Base-by-base conservation (phyloP, 2,797 vertebrate species). In the Agapornis canus region DNA sequence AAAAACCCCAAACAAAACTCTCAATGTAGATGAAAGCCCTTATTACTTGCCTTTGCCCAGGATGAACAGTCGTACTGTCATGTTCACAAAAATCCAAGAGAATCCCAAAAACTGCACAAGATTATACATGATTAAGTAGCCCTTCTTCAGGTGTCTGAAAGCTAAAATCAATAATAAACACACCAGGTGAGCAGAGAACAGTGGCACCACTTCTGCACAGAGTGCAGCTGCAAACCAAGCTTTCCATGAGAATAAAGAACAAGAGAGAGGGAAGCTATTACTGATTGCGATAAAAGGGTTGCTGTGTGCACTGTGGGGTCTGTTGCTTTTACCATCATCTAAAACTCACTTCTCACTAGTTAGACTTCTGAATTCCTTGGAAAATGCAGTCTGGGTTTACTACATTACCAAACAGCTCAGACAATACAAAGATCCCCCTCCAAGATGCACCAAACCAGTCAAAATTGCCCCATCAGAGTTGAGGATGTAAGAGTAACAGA, bases 41-140 rank as follows among this genome's bases (percentile, higher is more conserved):
- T 20, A 15, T 82, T 80, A 94, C 98, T 98, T 96, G 98, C 99
- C 99, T 99, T 98, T 98, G 60, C 99, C 98, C 37, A 99, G 98
- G 87, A 99, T 99, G 83, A 99, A 98, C 60, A 99, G 98, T 20
- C 99, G 98, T 71, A 99, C 98, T 4, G 99, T 99, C 99, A 99
- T 98, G 97, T 99, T 99, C 94, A 99, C 97, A 92, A 99, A 99
- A 95, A 99, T 98, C 99, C 99, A 99, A 14, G 99, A 99, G 97
- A 99, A 99, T 54, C 99, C 99, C 92, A 99, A 97, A 93, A 99
- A 99, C 97, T 99, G 99, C 21, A 99, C 99, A 25, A 99, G 97
- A 89, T 99, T 99, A 80, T 99, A 99, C 93, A 98, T 97, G 81
- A 99, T 98, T 69, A 99, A 95, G 94, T 98, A 99, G 37, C 98